Base-by-base conservation (phyloP, 37 sponge, comb jelly and placozoan genomes). In the Cliona cf. orientalis region DNA sequence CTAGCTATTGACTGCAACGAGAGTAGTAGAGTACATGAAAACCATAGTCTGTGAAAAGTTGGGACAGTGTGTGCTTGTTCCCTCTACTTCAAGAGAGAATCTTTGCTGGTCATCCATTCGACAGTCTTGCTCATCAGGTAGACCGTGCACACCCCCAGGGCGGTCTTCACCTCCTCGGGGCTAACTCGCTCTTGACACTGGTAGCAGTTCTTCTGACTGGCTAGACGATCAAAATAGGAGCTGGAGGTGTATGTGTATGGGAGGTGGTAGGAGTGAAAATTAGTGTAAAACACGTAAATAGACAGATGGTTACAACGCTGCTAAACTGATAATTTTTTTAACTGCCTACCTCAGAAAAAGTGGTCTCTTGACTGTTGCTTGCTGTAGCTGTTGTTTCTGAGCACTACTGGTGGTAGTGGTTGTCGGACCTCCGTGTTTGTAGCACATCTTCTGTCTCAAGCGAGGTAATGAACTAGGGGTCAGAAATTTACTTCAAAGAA, bases 61-160 rank as follows among this genome's bases (percentile, higher is more conserved):
- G n/a, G n/a, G n/a, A n/a, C n/a, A n/a, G n/a, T n/a, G n/a, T n/a
- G n/a, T n/a, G n/a, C n/a, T n/a, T n/a, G n/a, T n/a, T n/a, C n/a
- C n/a, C n/a, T n/a, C n/a, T n/a, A n/a, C n/a, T n/a, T n/a, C n/a
- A n/a, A n/a, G n/a, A n/a, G n/a, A n/a, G n/a, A n/a, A n/a, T 44
- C 14, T 43, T 60, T 74, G 61, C 45, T 75, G 25, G 73, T 79
- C 33, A 75, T 41, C 93, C 93, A 93, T 35, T 89, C 34, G 33
- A 89, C 71, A 0, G 90, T 84, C 55, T 89, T 88, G 49, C 61
- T 36, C 49, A 89, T 32, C 61, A 93, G 61, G 36, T 82, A 88
- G 29, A 93, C 93, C 29, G 93, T 88, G 41, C 88, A 88, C 42
- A 89, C 90, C 66, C 93, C 93, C 40, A 93, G 33, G 0, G 93